These are phyloP conservation scores for Falco punctatus DNA, from an alignment of 2,113 vertebrate species.

Conservation along the genomic window DNA sequence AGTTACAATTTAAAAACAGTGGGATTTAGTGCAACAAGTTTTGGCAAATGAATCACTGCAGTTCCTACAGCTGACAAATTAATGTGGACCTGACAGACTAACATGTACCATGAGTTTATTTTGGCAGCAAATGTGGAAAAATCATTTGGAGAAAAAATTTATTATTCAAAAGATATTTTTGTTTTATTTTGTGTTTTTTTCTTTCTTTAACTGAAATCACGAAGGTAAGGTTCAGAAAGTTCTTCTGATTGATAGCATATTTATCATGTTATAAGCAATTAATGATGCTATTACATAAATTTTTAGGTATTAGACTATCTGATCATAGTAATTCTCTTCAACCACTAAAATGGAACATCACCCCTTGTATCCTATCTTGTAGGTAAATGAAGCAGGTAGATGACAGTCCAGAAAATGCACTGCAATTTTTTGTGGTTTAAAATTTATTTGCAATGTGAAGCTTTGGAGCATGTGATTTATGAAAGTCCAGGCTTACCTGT, in stretches of 20 bases:
- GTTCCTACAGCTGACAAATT: conserved; percentile 77
- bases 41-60: conserved; percentile 73
- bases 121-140: conserved; percentile 84
- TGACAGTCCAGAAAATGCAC: neutral
- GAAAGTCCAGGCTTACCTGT: neutral
- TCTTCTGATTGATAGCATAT: conserved; percentile 65
- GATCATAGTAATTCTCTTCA: conserved; percentile 13
- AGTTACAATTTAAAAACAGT: conserved; percentile 78
- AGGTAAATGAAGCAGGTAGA: conserved; percentile 3
- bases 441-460: neutral
- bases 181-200: conserved; percentile 53
- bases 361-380: neutral
- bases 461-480: neutral
- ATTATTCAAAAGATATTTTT: conserved; percentile 74
- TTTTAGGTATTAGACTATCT: conserved; percentile 12
- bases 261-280: conserved; percentile 22
- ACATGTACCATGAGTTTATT: conserved; percentile 79
- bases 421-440: neutral
- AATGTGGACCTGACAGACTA: conserved; percentile 71
- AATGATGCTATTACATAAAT: neutral
- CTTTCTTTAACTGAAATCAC: conserved; percentile 65
- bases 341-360: neutral
- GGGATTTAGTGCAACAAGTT: conserved; percentile 79
- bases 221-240: conserved; percentile 74
- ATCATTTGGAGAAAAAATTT: conserved; percentile 76